Base-by-base conservation (phyloP, 2,113 vertebrate species). In the Oostethus manadensis region DNA sequence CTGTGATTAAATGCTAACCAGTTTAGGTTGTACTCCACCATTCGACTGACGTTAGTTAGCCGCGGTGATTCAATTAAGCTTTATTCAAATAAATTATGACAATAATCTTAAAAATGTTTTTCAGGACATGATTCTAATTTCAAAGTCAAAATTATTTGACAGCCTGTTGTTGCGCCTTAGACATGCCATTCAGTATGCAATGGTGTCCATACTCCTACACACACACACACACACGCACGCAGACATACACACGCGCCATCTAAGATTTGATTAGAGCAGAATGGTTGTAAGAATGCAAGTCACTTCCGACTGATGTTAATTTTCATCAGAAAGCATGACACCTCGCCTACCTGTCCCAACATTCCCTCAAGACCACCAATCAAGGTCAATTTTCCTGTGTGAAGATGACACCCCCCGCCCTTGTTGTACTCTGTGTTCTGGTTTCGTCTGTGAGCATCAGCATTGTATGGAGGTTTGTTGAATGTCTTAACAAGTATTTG, bases 241-340 rank as follows among this genome's bases (percentile, higher is more conserved):
- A 51, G 58, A 68, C 46, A 56, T 57, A 65, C 56, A 10, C 51
- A 46, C 63, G 16, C 35, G 44, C 69, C 46, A 20, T 56, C 26
- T 40, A 43, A 61, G 60, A 56, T 83, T 69, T 83, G 74, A 84
- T 83, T 81, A 74, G 56, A 75, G 16, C 51, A 62, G 55, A 79
- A 67, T 74, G 59, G 60, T 61, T 76, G 70, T 42, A 51, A 55
- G 38, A 78, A 72, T 71, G 63, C 66, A 35, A 57, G 60, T 71
- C 29, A 42, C 65, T 56, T 58, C 58, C 79, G 66, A 68, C 67
- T 75, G 59, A 62, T 73, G 64, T 75, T 68, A 58, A 73, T 81
- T 82, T 71, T 69, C 71, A 83, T 81, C 61, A 80, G 77, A 55
- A 70, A 63, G 78, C 55, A 62, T 62, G 70, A 73, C 54, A 61